Evolutionary conservation across 2,797 vertebrate genomes (phyloP).

Genomic region (Notolepis coatsorum): DNA sequence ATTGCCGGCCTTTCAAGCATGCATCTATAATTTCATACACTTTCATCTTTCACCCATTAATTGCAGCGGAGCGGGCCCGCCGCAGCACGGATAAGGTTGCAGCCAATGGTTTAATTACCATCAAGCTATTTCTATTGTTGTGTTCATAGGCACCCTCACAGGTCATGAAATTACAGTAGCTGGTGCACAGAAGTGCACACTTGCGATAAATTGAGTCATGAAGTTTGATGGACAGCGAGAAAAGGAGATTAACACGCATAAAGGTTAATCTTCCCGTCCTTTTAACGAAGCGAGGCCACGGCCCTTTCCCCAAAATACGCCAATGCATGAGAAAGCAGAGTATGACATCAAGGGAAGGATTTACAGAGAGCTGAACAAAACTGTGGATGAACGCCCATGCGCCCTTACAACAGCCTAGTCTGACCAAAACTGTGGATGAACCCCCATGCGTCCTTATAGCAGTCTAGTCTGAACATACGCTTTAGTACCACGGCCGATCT

Average conservation of each 20-base stretch:
- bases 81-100: conserved; percentile 69
- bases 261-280: conserved; percentile 48
- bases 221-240: conserved; percentile 61
- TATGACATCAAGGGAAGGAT: conserved; percentile 2
- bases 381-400: background rate
- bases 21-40: conserved; percentile 82
- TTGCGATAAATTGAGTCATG: conserved; percentile 52
- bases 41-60: conserved; percentile 77
- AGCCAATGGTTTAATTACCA: conserved; percentile 74
- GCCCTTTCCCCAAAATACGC: conserved; percentile 5
- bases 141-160: conserved; percentile 57
- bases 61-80: conserved; percentile 60
- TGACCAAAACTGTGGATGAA: background rate
- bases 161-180: conserved; percentile 66
- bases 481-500: background rate
- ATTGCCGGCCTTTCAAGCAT: conserved; percentile 74
- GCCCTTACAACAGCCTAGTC: background rate
- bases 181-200: conserved; percentile 42
- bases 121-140: conserved; percentile 67
- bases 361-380: background rate
- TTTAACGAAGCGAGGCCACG: conserved; percentile 14
- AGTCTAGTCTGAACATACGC: background rate
- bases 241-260: conserved; percentile 48
- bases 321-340: background rate
- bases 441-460: background rate